Percentiles rank a stretch among this genome's conserved stretches.
phyloP scores from a whole-genome alignment of 37 sponge, comb jelly and placozoan genomes.

The Corticium candelabrum region DNA sequence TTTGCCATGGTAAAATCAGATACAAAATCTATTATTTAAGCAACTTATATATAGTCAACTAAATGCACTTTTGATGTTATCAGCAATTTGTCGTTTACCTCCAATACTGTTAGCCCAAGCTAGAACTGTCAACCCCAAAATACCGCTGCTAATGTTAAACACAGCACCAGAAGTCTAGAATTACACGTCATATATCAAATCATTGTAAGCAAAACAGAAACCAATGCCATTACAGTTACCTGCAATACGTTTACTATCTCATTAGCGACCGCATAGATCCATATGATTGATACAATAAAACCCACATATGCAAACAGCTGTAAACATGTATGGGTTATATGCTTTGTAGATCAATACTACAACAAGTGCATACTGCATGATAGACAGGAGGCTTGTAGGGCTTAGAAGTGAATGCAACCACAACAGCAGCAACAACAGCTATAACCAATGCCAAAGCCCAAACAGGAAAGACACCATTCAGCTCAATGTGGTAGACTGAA shows the following conservation, averaged over 20 bases:
- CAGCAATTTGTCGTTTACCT: conserved; percentile 36
- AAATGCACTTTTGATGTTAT: no score
- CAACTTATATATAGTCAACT: neutral
- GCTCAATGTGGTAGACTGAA: no score
- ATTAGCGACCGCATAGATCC: conserved; percentile 93
- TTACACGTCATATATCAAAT: no score
- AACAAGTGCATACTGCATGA: conserved; percentile 75
- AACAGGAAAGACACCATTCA: conserved; percentile 1
- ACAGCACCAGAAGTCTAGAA: conserved; percentile 75
- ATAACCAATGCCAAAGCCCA: neutral
- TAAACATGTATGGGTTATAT: no score
- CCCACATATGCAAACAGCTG: conserved; percentile 86
- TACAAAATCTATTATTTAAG: conserved; percentile 59
- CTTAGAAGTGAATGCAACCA: conserved; percentile 59
- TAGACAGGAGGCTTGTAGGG: conserved; percentile 56
- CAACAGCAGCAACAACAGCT: conserved; percentile 3
- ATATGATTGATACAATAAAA: conserved; percentile 72
- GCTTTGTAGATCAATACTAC: no score
- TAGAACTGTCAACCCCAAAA: conserved; percentile 88
- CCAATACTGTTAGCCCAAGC: conserved; percentile 99
- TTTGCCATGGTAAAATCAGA: conserved; percentile 87
- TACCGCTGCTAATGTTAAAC: conserved; percentile 67
- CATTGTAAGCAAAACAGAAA: neutral
- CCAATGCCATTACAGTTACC: conserved; percentile 15
- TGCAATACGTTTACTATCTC: conserved; percentile 89